These are phyloP conservation scores for Odontamblyopus rebecca DNA, from an alignment of 2,797 vertebrate genomes.

Conservation along the genomic window DNA sequence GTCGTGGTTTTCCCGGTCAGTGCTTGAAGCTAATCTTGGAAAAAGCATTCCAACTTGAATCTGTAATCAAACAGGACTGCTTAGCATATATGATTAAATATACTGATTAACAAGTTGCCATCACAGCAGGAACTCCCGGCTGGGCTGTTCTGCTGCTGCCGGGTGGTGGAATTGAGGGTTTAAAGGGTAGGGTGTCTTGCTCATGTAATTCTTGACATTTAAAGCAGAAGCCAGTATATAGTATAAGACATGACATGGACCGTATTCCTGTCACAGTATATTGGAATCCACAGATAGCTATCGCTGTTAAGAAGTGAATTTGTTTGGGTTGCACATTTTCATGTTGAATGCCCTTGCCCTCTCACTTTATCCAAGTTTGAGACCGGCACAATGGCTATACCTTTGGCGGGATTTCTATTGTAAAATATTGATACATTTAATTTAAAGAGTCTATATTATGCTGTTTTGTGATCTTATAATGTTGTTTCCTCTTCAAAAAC, in stretches of 20 bases:
- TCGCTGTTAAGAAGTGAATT: no score
- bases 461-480: no score
- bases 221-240: slow-evolving; percentile 11
- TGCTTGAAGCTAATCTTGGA: slow-evolving; percentile 12
- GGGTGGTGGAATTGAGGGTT: slow-evolving; percentile 21
- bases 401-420: no score
- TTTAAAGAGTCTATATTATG: no score
- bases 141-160: slow-evolving; percentile 48
- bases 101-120: slow-evolving; percentile 41
- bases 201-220: slow-evolving; percentile 25
- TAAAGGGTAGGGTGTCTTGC: slow-evolving; percentile 25
- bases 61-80: slow-evolving; percentile 35
- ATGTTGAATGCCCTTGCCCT: no score
- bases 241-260: neutral
- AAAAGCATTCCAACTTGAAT: slow-evolving; percentile 18
- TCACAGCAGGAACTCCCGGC: slow-evolving; percentile 49
- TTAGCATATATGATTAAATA: slow-evolving; percentile 49
- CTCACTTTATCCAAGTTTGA: no score
- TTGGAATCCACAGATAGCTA: no score
- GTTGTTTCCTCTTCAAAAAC: no score
- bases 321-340: neutral
- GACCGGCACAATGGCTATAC: no score
- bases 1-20: neutral
- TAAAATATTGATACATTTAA: no score
- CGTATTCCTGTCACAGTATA: no score